Base-by-base conservation (phyloP, 1,140 invertebrate genomes). In the Cyclargus thomasi region DNA sequence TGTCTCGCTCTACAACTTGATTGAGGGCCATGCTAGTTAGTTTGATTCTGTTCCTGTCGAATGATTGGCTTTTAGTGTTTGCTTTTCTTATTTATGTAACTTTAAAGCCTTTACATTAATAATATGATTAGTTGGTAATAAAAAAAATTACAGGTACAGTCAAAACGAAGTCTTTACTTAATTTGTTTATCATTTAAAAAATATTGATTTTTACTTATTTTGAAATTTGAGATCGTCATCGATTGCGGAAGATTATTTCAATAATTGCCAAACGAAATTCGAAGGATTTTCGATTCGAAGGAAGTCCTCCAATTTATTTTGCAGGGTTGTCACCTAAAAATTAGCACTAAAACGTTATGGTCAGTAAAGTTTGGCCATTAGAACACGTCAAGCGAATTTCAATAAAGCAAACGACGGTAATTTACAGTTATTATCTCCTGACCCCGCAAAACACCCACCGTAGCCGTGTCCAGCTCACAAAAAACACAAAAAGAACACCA, bases 341-440 rank as follows among this genome's bases (percentile, higher is more conserved):
- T 22, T 62, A 11, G 8, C 59, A 8, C 10, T 23, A 23, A 69
- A 69, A 72, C 65, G 17, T 55, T 55, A 59, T 53, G 36, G 36
- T 63, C 53, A 75, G 66, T 70, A 77, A 80, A 76, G 79, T 73
- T 75, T 76, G 73, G 76, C 79, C 81, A 84, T 87, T 88, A 85
- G 82, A 81, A 81, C 74, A 73, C 74, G 81, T 83, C 82, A 78
- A 71, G 77, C 82, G 74, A 77, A 85, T 87, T 88, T 90, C 85
- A 90, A 88, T 90, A 90, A 88, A 79, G 70, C 77, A 77, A 81
- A 80, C 79, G 81, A 83, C 83, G 80, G 86, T 88, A 90, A 90
- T 88, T 90, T 88, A 88, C 87, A 83, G 86, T 88, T 88, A 90
- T 90, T 88, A 90, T 84, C 86, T 78, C 80, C 75, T 90, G 86